Evolutionary conservation across 2,888 invertebrate genomes (phyloP).

Genomic region (Amphipoea lucens): DNA sequence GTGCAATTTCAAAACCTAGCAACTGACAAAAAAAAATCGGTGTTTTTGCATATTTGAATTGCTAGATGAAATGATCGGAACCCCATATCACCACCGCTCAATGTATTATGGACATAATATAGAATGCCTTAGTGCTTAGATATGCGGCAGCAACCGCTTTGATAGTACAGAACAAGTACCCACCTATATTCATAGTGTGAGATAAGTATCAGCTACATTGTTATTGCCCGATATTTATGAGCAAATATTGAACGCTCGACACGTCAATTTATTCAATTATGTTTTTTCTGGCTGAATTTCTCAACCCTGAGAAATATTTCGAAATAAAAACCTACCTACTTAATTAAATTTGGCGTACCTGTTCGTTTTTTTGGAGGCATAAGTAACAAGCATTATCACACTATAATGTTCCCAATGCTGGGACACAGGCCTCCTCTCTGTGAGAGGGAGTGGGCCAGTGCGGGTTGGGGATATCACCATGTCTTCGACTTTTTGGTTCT

Average conservation of each 20-base stretch:
- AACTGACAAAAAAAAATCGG: no score
- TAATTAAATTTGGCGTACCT: neutral
- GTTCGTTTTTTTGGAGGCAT: no score
- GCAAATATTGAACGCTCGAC: constrained; percentile 38
- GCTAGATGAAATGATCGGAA: no score
- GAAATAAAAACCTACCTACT: neutral
- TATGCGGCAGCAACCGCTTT: constrained; percentile 39
- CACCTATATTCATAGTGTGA: constrained; percentile 12
- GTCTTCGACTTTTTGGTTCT: no score
- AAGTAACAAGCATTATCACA: no score
- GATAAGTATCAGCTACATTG: constrained; percentile 51
- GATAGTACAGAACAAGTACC: constrained; percentile 14
- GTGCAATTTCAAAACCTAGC: no score
- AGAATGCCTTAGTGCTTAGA: constrained; percentile 21
- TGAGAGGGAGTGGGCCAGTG: no score
- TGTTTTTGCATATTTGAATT: no score
- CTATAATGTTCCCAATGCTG: no score
- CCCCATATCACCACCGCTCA: constrained; percentile 19
- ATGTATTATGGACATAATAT: constrained; percentile 15
- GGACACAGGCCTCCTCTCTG: no score
- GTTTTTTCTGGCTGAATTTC: neutral
- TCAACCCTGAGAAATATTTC: neutral
- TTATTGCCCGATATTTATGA: constrained; percentile 34
- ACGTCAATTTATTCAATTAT: constrained; percentile 6
- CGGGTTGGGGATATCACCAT: no score